Evolutionary conservation across 2,113 vertebrate genomes (phyloP).

Genomic region (Gavia stellata): DNA sequence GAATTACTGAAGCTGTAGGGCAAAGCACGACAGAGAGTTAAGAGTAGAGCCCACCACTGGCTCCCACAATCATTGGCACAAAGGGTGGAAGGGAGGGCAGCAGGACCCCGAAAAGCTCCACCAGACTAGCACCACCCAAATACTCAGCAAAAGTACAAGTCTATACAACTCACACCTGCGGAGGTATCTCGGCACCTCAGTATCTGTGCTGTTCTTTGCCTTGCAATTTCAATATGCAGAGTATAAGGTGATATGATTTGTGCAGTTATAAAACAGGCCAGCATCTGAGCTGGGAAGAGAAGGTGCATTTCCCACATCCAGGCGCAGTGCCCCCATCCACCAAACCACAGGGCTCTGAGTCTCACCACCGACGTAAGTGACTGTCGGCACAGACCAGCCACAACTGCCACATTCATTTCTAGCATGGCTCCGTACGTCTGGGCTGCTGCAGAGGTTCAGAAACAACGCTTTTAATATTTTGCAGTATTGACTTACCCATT

Average conservation of each 20-base stretch:
- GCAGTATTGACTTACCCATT: constrained; percentile 14
- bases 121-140: not conserved
- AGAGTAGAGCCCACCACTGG: not conserved
- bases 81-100: not conserved
- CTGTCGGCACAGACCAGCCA: not conserved
- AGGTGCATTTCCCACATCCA: not conserved
- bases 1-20: not conserved
- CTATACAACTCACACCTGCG: not conserved
- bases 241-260: not conserved
- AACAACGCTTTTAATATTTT: constrained; percentile 5
- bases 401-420: not conserved
- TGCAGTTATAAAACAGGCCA: not conserved
- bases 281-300: not conserved
- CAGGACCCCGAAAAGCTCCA: not conserved
- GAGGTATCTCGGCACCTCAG: not conserved
- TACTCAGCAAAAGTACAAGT: not conserved
- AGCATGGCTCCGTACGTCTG: not conserved
- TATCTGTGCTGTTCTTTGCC: not conserved
- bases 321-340: not conserved
- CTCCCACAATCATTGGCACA: not conserved
- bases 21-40: not conserved
- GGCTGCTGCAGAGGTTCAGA: not conserved
- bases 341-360: not conserved
- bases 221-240: not conserved
- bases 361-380: not conserved